A percentile compares a stretch with the other conserved stretches of the same genome.
Conservation (phyloP, 2,797 vertebrate species). For the Hephaestus fuliginosus region DNA sequence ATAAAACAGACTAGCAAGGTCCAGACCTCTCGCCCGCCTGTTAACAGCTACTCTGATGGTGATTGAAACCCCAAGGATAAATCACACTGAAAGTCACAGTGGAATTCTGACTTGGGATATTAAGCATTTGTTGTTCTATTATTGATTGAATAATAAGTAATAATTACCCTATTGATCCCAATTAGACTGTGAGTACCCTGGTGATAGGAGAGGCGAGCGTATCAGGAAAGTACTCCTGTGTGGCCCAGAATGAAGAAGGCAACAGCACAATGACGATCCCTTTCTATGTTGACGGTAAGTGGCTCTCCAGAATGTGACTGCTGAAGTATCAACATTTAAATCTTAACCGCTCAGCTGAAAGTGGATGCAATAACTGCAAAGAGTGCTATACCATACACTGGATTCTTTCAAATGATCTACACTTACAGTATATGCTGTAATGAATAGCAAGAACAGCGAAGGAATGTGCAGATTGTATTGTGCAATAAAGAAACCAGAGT, state of each 20-base stretch:
- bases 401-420: slow-evolving; percentile 60
- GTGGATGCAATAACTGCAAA: slow-evolving; percentile 37
- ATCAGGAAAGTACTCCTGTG: slow-evolving; percentile 88
- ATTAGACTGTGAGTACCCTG: slow-evolving; percentile 88
- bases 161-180: slow-evolving; percentile 28
- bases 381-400: slow-evolving; percentile 1
- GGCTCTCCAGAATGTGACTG: slow-evolving; percentile 15
- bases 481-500: slow-evolving; percentile 79
- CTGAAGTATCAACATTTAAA: slow-evolving; percentile 22
- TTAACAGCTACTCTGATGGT: slow-evolving; percentile 35
- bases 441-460: slow-evolving; percentile 65
- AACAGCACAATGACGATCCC: slow-evolving; percentile 71
- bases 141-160: slow-evolving; percentile 24
- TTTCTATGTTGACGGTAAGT: slow-evolving; percentile 92
- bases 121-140: not conserved
- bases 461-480: slow-evolving; percentile 78
- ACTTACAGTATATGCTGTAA: slow-evolving; percentile 60
- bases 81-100: slow-evolving; percentile 6
- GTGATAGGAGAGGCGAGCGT: slow-evolving; percentile 78
- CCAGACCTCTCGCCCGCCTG: slow-evolving; percentile 48
- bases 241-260: slow-evolving; percentile 84
- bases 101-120: slow-evolving; percentile 12
- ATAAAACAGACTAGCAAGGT: slow-evolving; percentile 51
- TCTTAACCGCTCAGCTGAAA: slow-evolving; percentile 9
- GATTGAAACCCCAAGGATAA: slow-evolving; percentile 21